A percentile compares a stretch with the other conserved stretches of the same genome.
Evolutionary conservation across 2,888 invertebrate species (phyloP).

Genomic region (Tiphia femorata): DNA sequence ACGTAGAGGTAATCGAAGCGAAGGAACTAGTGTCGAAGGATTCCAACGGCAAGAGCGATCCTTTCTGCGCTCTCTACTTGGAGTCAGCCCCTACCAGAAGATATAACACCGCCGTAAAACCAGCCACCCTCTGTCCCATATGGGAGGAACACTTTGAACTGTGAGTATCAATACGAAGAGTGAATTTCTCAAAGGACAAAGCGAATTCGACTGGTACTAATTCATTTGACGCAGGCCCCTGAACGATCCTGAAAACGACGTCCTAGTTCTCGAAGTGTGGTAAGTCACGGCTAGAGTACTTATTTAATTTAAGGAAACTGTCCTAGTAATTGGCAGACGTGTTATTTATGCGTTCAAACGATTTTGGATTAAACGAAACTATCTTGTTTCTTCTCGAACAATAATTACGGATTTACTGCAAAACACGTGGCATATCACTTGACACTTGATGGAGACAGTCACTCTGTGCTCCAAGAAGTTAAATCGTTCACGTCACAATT

Average conservation of each 20-base stretch:
- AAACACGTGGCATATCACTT: too few relatives aligned
- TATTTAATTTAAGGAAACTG: too few relatives aligned
- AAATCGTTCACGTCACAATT: too few relatives aligned
- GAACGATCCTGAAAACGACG: slow-evolving; percentile 80
- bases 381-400: too few relatives aligned
- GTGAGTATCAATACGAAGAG: slow-evolving; percentile 68
- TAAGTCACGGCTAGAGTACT: too few relatives aligned
- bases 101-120: slow-evolving; percentile 93
- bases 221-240: slow-evolving; percentile 76
- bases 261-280: slow-evolving; percentile 86
- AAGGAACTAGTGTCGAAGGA: slow-evolving; percentile 88
- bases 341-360: too few relatives aligned
- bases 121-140: slow-evolving; percentile 87
- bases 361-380: too few relatives aligned
- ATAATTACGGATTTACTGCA: too few relatives aligned
- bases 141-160: slow-evolving; percentile 99
- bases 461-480: too few relatives aligned
- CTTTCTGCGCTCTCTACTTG: slow-evolving; percentile 93
- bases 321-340: too few relatives aligned
- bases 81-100: slow-evolving; percentile 82
- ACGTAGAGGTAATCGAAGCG: slow-evolving; percentile 88
- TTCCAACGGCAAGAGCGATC: slow-evolving; percentile 95
- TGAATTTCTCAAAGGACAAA: neutral
- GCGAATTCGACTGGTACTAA: neutral
- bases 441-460: too few relatives aligned